Evolutionary conservation across 2,888 invertebrate genomes (phyloP), one percentile per base, ranked within the genome.

Genomic region (Tridacna gigas): DNA sequence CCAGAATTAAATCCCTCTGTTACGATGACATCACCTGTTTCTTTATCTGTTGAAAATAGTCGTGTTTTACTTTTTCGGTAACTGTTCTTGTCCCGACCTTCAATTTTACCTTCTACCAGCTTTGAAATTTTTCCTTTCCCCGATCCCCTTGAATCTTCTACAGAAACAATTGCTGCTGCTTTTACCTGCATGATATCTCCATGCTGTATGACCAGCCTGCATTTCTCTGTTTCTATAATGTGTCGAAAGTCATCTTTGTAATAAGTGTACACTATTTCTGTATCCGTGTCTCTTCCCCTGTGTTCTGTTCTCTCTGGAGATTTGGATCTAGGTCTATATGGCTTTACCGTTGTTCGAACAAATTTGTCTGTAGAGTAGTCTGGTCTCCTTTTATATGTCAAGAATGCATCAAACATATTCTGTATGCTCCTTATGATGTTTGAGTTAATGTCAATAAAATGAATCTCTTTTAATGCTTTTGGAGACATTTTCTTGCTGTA

Each of bases 401-500:
- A 22, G 13, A 78, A 37, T 7, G 13, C 26, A 26, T 18, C 65
- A 75, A 75, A 83, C 69, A 56, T 65, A n/a, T 48, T 9, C 28
- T 81, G 82, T 65, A 88, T 86, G 0, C 79, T 66, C 11, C 73
- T 60, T n/a, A 87, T 77, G 71, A 90, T 85, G 11, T 82, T 71
- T 9, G 56, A n/a, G 47, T 86, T 86, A 22, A 76, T 88, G 79
- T 90, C 88, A 65, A 91, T 80, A 78, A 91, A 86, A 60, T 89
- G 90, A 12, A 91, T 86, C 77, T 90, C 90, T 65, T 78, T 69
- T n/a, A 90, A 66, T 22, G 61, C 60, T 18, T 7, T 37, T 18
- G 48, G 25, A 0, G 67, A n/a, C 26, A 65, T 48, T 45, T 20
- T 77, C 2, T 26, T 56, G 18, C 82, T 74, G 69, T 79, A 90